These are phyloP conservation scores for Bungarus multicinctus DNA, from an alignment of 2,113 vertebrate genomes.

Conservation along the genomic window DNA sequence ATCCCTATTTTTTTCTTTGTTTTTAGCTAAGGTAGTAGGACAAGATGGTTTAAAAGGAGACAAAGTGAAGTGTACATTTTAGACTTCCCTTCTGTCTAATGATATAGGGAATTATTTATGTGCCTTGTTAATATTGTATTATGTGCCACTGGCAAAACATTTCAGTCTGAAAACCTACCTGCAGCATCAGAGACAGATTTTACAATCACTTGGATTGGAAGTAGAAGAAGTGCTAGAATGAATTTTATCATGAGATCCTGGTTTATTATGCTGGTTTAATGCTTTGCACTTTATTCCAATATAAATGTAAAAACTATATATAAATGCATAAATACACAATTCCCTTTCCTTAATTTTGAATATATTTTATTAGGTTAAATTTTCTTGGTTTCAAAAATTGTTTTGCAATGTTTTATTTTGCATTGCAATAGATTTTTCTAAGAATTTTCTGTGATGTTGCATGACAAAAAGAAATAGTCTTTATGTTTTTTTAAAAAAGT, in stretches of 20 bases:
- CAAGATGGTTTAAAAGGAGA: neutral
- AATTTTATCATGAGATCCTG: neutral
- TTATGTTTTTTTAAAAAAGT: neutral
- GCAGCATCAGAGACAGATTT: constrained; percentile 2
- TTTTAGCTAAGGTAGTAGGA: neutral
- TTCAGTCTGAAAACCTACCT: neutral
- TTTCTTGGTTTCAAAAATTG: neutral
- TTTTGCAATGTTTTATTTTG: neutral
- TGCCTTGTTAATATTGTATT: neutral
- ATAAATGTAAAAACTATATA: neutral
- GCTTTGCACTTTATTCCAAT: neutral
- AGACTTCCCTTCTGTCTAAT: neutral
- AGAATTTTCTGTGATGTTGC: neutral
- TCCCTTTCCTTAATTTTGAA: neutral
- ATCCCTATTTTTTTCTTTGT: neutral
- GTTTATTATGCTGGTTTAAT: neutral
- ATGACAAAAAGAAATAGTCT: neutral
- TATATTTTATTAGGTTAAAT: neutral
- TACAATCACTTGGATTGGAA: neutral
- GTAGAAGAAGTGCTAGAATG: neutral
- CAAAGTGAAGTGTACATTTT: neutral
- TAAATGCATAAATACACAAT: neutral
- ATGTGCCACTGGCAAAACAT: constrained; percentile 5
- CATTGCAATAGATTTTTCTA: neutral
- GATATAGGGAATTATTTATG: neutral